These are phyloP conservation scores for Onthophagus taurus DNA, from an alignment of 1,140 invertebrate species.

Conservation along the genomic window DNA sequence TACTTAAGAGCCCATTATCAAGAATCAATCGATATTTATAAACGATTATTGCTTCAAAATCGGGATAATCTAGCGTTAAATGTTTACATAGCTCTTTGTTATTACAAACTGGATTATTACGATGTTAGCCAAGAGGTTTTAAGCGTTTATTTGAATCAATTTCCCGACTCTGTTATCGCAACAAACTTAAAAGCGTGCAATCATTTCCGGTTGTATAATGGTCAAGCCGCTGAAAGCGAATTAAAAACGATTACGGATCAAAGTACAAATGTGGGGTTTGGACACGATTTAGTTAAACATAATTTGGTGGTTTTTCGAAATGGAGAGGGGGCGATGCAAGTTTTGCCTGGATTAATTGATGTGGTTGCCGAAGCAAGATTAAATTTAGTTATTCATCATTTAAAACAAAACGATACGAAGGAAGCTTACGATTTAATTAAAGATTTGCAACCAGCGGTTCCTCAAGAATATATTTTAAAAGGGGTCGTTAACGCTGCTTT, in stretches of 20 bases:
- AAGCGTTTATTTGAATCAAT: conserved; percentile 85
- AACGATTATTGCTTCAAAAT: conserved; percentile 85
- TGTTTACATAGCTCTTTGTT: conserved; percentile 95
- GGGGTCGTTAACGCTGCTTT: conserved; percentile 91
- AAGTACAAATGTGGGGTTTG: conserved; percentile 74
- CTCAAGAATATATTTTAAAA: conserved; percentile 94
- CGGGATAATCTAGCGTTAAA: conserved; percentile 91
- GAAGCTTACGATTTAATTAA: conserved; percentile 88
- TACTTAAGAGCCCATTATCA: conserved; percentile 94
- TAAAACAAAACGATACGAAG: conserved; percentile 82
- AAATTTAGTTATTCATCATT: conserved; percentile 92
- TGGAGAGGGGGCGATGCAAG: conserved; percentile 85
- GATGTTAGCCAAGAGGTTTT: conserved; percentile 91
- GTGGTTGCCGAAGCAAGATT: conserved; percentile 93
- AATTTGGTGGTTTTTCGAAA: conserved; percentile 93
- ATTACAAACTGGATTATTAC: conserved; percentile 94
- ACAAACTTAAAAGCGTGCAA: conserved; percentile 75
- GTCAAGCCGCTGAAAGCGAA: conserved; percentile 83
- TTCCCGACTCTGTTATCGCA: conserved; percentile 88
- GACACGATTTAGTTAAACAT: conserved; percentile 87
- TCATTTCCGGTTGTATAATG: conserved; percentile 75
- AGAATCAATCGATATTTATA: conserved; percentile 98
- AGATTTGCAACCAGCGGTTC: conserved; percentile 84
- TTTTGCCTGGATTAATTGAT: conserved; percentile 85
- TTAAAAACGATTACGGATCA: conserved; percentile 71